Conservation (phyloP, 2,888 invertebrate genomes). For the Empis stercorea region DNA sequence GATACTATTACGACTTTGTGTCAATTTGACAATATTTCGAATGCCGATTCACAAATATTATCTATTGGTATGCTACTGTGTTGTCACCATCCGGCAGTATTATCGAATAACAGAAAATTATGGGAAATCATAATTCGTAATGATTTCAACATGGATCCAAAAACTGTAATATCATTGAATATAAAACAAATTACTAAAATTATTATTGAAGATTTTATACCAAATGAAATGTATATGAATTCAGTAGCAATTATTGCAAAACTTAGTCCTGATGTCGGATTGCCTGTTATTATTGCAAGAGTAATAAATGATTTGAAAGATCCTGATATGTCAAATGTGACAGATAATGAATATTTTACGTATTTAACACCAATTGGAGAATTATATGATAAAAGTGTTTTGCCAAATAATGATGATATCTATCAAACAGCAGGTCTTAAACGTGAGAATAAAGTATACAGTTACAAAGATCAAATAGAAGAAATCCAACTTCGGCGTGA, state of each 20-base stretch:
- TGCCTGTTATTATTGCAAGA: conserved; percentile 49
- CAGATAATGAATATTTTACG: conserved; percentile 67
- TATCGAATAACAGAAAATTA: conserved; percentile 42
- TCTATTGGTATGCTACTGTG: conserved; percentile 55
- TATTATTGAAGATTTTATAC: conserved; percentile 46
- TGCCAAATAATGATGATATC: conserved; percentile 40
- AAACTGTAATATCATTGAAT: conserved; percentile 45
- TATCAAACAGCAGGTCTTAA: conserved; percentile 51
- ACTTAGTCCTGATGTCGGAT: conserved; percentile 49
- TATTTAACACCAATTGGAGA: conserved; percentile 79
- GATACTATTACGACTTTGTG: conserved; percentile 27
- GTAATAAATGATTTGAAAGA: conserved; percentile 50
- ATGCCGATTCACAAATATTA: conserved; percentile 43
- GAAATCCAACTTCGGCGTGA: conserved; percentile 87
- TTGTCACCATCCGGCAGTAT: conserved; percentile 62
- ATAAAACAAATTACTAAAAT: conserved; percentile 44
- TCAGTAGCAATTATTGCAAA: conserved; percentile 57
- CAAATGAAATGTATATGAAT: conserved; percentile 47
- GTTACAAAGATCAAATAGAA: conserved; percentile 92
- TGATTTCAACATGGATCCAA: conserved; percentile 26
- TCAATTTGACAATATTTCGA: conserved; percentile 20
- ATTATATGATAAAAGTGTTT: conserved; percentile 76
- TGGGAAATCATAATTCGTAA: conserved; percentile 54
- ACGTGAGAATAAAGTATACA: conserved; percentile 91
- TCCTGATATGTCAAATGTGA: conserved; percentile 53